These are phyloP conservation scores for Indicator maculatus DNA, from an alignment of 2,113 vertebrate genomes.

Conservation along the genomic window DNA sequence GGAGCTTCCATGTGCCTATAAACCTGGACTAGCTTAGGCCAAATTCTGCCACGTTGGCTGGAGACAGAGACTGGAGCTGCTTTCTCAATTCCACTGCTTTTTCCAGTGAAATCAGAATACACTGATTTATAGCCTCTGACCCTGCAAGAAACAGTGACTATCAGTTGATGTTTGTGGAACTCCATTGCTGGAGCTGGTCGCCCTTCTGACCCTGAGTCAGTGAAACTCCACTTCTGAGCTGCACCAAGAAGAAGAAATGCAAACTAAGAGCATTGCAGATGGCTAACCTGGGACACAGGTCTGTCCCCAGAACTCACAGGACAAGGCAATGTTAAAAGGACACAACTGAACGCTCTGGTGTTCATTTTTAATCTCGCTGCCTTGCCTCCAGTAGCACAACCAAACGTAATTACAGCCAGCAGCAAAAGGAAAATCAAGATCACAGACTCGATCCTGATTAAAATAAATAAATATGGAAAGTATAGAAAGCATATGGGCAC, in stretches of 20 bases:
- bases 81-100: neutral
- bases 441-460: slow-evolving; percentile 61
- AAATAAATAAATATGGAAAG: slow-evolving; percentile 70
- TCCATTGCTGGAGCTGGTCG: neutral
- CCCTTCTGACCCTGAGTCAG: neutral
- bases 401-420: slow-evolving; percentile 69
- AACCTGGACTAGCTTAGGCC: neutral
- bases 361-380: slow-evolving; percentile 3
- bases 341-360: neutral
- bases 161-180: neutral
- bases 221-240: neutral
- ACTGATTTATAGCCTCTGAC: neutral
- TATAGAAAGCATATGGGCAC: slow-evolving; percentile 74
- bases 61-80: neutral
- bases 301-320: neutral
- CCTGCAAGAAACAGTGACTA: neutral
- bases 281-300: neutral
- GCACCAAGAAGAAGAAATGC: neutral
- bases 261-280: slow-evolving; percentile 13
- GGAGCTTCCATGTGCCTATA: neutral
- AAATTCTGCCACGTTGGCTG: neutral
- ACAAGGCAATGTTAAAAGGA: slow-evolving; percentile 11
- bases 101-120: neutral
- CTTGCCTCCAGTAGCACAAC: slow-evolving; percentile 57
- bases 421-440: slow-evolving; percentile 69